phyloP scores from a whole-genome alignment of 2,113 vertebrate genomes.

The Siniperca knerii region DNA sequence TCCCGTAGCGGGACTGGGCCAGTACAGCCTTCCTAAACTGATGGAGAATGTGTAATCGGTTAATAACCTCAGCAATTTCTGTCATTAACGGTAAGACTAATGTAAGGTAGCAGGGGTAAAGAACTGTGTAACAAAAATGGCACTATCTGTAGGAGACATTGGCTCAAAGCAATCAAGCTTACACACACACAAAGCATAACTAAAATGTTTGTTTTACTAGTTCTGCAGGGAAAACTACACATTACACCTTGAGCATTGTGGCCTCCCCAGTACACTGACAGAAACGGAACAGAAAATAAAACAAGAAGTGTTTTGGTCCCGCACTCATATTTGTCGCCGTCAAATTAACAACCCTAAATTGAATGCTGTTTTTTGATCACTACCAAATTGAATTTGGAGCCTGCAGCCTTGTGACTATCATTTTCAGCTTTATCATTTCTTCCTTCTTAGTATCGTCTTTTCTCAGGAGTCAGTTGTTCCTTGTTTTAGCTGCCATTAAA shows the following conservation, averaged over 20 bases:
- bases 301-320: constrained; percentile 50
- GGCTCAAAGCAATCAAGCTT: constrained; percentile 40
- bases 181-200: constrained; percentile 30
- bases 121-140: constrained; percentile 68
- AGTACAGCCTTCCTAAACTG: constrained; percentile 82
- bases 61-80: constrained; percentile 84
- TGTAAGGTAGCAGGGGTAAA: constrained; percentile 53
- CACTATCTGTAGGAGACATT: constrained; percentile 65
- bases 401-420: constrained; percentile 66
- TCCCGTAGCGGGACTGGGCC: constrained; percentile 49
- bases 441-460: constrained; percentile 13
- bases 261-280: constrained; percentile 34
- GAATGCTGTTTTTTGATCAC: constrained; percentile 25
- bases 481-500: constrained; percentile 62
- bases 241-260: constrained; percentile 47
- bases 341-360: constrained; percentile 60
- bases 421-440: constrained; percentile 50
- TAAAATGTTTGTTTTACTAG: constrained; percentile 65
- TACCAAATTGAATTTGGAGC: constrained; percentile 63
- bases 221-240: constrained; percentile 65
- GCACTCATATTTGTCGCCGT: constrained; percentile 60
- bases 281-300: constrained; percentile 68
- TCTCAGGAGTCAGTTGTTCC: constrained; percentile 54
- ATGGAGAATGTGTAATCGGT: constrained; percentile 86
- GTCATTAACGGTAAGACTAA: constrained; percentile 74